phyloP scores from a whole-genome alignment of 37 sponge, comb jelly and placozoan genomes.

The Bolinopsis microptera region DNA sequence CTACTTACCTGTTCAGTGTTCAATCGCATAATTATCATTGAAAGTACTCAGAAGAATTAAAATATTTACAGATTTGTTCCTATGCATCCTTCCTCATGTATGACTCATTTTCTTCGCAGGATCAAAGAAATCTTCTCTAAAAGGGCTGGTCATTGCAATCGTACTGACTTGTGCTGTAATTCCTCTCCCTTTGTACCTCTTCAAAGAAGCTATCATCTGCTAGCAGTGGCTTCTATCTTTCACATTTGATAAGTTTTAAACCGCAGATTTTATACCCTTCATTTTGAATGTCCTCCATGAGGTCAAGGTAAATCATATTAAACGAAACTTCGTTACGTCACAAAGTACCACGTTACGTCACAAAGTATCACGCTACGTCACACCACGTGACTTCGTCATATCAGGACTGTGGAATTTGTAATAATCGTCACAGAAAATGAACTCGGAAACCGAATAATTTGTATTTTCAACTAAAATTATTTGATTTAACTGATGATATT shows the following conservation, averaged over 20 bases:
- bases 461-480: not conserved
- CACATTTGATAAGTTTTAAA: not conserved
- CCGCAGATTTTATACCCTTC: no score
- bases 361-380: not conserved
- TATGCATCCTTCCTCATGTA: no score
- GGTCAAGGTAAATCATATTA: not conserved
- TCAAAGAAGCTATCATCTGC: conserved; percentile 57
- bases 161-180: conserved; percentile 49
- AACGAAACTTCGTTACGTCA: not conserved
- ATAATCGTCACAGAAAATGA: not conserved
- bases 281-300: no score
- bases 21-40: no score
- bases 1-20: no score
- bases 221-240: not conserved
- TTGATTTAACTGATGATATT: not conserved
- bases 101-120: not conserved
- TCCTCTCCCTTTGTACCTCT: conserved; percentile 29
- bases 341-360: not conserved
- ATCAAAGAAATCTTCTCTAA: conserved; percentile 31
- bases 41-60: no score
- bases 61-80: no score
- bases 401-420: not conserved
- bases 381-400: not conserved
- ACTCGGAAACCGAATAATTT: not conserved
- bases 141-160: not conserved